Evolutionary conservation across 1,140 invertebrate species (phyloP).

Genomic region (Venustaconcha ellipsiformis): DNA sequence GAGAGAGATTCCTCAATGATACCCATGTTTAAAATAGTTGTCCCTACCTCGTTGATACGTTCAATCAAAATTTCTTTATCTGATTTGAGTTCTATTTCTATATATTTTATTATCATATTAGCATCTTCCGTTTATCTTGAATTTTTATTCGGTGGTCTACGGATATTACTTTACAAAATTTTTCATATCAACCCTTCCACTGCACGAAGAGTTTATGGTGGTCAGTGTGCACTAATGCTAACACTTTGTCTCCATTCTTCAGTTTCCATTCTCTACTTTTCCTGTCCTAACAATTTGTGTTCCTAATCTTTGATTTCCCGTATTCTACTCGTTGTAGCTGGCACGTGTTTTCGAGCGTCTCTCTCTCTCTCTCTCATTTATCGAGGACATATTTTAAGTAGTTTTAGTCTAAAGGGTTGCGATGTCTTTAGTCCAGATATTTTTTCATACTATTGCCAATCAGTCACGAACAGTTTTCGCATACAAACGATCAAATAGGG

Average conservation of each 20-base stretch:
- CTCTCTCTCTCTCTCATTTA: not conserved
- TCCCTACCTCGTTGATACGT: slow-evolving; percentile 60
- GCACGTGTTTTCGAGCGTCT: not conserved
- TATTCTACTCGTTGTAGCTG: not conserved
- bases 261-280: slow-evolving; percentile 6
- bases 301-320: not conserved
- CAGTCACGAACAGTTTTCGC: slow-evolving; percentile 42
- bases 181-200: slow-evolving; percentile 10
- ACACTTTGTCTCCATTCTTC: no score
- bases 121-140: not conserved
- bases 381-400: no score
- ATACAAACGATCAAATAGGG: slow-evolving; percentile 52
- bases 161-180: not conserved
- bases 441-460: slow-evolving; percentile 38
- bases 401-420: not conserved
- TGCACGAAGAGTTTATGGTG: slow-evolving; percentile 27
- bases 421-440: slow-evolving; percentile 15
- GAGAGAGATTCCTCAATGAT: not conserved
- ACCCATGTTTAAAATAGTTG: not conserved
- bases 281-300: slow-evolving; percentile 7
- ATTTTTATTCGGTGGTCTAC: slow-evolving; percentile 5
- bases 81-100: not conserved
- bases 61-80: slow-evolving; percentile 1
- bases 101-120: slow-evolving; percentile 12
- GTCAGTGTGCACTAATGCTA: slow-evolving; percentile 6